Conservation (phyloP, 2,797 vertebrate species). For the Microcaecilia unicolor region DNA sequence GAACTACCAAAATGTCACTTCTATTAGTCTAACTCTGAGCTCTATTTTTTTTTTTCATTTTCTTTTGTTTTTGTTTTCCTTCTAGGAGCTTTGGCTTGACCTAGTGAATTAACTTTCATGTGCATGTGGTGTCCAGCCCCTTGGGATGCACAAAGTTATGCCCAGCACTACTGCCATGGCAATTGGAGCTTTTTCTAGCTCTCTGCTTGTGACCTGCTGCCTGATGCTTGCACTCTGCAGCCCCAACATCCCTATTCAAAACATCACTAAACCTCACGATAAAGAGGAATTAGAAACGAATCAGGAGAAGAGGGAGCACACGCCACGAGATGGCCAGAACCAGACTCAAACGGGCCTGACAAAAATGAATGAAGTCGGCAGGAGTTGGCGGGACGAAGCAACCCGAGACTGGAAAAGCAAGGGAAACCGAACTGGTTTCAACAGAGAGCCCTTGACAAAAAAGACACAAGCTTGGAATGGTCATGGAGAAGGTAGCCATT, state of each 20-base stretch:
- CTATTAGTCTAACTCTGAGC: too few species aligned
- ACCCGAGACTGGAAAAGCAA: slow-evolving; percentile 55
- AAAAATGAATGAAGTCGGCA: slow-evolving; percentile 62
- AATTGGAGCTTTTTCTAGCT: slow-evolving; percentile 69
- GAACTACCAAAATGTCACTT: too few species aligned
- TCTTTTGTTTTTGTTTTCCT: too few species aligned
- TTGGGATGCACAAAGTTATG: slow-evolving; percentile 81
- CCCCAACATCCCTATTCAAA: slow-evolving; percentile 72
- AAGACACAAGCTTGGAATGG: slow-evolving; percentile 57
- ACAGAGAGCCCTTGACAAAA: slow-evolving; percentile 53
- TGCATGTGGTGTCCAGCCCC: slow-evolving; percentile 72
- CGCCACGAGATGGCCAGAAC: slow-evolving; percentile 43
- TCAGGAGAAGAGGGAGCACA: slow-evolving; percentile 63
- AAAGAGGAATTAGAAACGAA: slow-evolving; percentile 50
- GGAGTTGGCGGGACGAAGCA: slow-evolving; percentile 53
- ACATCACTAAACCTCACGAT: slow-evolving; percentile 52
- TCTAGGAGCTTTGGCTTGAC: slow-evolving; percentile 68
- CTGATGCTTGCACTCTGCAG: slow-evolving; percentile 75
- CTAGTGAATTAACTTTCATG: slow-evolving; percentile 66
- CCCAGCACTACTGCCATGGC: slow-evolving; percentile 83
- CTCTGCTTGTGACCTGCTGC: slow-evolving; percentile 82
- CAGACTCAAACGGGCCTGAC: slow-evolving; percentile 45
- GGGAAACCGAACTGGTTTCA: slow-evolving; percentile 56
- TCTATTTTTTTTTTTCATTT: too few species aligned
- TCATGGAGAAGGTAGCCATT: slow-evolving; percentile 49